These are phyloP conservation scores for Diachasmimorpha longicaudata DNA, from an alignment of 1,140 invertebrate genomes.

Conservation along the genomic window DNA sequence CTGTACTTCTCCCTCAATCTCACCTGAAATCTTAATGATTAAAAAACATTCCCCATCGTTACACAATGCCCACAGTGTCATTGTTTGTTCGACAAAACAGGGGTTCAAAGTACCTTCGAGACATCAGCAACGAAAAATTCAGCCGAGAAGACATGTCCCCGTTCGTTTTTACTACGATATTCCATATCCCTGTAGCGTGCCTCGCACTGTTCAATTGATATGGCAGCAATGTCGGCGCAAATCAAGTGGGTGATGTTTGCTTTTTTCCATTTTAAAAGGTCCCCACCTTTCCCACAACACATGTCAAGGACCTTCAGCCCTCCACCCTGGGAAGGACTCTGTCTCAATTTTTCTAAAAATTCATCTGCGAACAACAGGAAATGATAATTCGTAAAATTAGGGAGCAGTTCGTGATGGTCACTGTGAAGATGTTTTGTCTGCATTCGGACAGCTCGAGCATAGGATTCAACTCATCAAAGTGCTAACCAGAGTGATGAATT, in stretches of 20 bases:
- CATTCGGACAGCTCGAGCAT: too few species aligned
- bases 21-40: constrained; percentile 61
- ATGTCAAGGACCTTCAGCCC: constrained; percentile 73
- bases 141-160: constrained; percentile 73
- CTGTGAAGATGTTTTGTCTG: too few species aligned
- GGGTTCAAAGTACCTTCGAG: constrained; percentile 70
- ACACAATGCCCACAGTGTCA: constrained; percentile 25
- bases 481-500: too few species aligned
- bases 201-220: constrained; percentile 88
- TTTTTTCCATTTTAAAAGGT: constrained; percentile 94
- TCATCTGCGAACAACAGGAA: constrained; percentile 60
- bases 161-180: constrained; percentile 43
- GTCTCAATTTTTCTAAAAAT: constrained; percentile 70
- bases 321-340: constrained; percentile 66
- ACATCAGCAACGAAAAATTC: constrained; percentile 93
- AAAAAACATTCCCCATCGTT: constrained; percentile 33
- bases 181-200: constrained; percentile 68
- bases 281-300: constrained; percentile 95
- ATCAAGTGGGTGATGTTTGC: constrained; percentile 84
- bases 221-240: constrained; percentile 92
- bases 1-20: constrained; percentile 74
- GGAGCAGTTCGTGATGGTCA: too few species aligned
- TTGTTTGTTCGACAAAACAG: constrained; percentile 7
- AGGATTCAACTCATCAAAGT: too few species aligned
- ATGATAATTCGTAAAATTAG: too few species aligned